A percentile compares a stretch with the other conserved stretches of the same genome.
These are phyloP conservation scores for Nixonia krombeini DNA, from an alignment of 1,140 invertebrate species.

Conservation along the genomic window DNA sequence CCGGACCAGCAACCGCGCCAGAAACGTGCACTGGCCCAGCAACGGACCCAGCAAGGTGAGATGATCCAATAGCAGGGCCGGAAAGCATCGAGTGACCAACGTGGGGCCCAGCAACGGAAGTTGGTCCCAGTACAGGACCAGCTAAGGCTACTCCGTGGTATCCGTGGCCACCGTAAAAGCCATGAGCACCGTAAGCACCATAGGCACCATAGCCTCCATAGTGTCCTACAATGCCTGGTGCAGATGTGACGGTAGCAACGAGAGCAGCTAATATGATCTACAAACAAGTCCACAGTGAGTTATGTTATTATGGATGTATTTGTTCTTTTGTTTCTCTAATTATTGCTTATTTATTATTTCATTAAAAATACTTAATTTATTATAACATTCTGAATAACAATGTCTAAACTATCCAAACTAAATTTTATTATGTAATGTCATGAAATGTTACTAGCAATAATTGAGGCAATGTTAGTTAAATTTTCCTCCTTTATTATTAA, in stretches of 20 bases:
- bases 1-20: conserved; percentile 65
- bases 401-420: too few species aligned
- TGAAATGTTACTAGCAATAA: too few species aligned
- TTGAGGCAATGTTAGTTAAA: too few species aligned
- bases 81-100: conserved; percentile 53
- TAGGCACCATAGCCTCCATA: conserved; percentile 41
- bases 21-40: conserved; percentile 63
- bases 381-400: too few species aligned
- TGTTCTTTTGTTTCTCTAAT: too few species aligned
- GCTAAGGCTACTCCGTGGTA: conserved; percentile 60
- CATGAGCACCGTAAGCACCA: conserved; percentile 38
- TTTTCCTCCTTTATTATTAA: too few species aligned
- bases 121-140: conserved; percentile 58
- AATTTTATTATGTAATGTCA: too few species aligned
- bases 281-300: conserved; percentile 1
- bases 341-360: not conserved
- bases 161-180: conserved; percentile 48
- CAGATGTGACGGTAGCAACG: conserved; percentile 42
- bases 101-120: conserved; percentile 60
- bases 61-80: conserved; percentile 61
- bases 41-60: conserved; percentile 59
- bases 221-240: conserved; percentile 33
- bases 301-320: not conserved
- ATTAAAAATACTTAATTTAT: not conserved
- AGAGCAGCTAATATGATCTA: conserved; percentile 47